phyloP scores from a whole-genome alignment of 2,797 vertebrate genomes.

The Ispidina picta region DNA sequence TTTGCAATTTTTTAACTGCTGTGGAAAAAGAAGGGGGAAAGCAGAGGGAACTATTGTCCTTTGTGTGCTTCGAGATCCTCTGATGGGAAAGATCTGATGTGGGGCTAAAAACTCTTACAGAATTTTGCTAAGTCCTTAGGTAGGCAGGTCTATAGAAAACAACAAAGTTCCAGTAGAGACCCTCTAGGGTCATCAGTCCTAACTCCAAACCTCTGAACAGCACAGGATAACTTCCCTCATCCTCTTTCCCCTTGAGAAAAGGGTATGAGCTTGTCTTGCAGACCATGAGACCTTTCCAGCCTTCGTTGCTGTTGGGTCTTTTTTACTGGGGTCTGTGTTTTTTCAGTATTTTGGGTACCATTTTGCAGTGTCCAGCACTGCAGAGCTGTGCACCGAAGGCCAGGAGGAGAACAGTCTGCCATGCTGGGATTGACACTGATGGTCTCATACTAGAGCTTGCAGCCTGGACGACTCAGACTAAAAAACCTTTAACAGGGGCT shows the following conservation, averaged over 20 bases:
- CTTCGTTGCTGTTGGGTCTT: background rate
- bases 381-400: background rate
- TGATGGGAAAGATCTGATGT: background rate
- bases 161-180: background rate
- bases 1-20: background rate
- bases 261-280: background rate
- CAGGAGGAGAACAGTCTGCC: background rate
- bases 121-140: background rate
- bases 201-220: background rate
- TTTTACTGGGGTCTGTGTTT: accelerated
- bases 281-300: background rate
- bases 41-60: background rate
- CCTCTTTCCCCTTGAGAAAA: background rate
- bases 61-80: background rate
- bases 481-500: background rate
- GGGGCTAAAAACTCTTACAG: background rate
- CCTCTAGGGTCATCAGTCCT: background rate
- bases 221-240: background rate
- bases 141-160: background rate
- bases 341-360: background rate
- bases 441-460: background rate
- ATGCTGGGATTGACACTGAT: background rate
- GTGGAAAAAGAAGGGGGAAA: background rate
- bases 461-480: background rate
- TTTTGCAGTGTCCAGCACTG: background rate